phyloP scores from a whole-genome alignment of 2,797 vertebrate species.

The Myoxocephalus aenaeus region DNA sequence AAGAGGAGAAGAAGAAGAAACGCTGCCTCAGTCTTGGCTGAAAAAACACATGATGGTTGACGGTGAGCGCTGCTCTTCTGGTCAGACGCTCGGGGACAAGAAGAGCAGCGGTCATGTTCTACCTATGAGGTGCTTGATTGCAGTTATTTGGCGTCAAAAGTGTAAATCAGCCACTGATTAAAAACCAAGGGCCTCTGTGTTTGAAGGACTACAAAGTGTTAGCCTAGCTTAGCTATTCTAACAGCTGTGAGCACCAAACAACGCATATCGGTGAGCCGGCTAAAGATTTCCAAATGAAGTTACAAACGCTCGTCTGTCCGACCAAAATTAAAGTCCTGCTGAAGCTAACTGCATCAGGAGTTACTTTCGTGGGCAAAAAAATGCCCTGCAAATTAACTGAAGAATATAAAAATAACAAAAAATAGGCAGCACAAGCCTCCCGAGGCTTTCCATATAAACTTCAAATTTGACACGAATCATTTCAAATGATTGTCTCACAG shows the following conservation, averaged over 20 bases:
- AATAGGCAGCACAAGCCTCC: no score
- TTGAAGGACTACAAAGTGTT: no score
- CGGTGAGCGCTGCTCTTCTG: background rate
- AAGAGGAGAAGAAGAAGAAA: conserved; percentile 40
- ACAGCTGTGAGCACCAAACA: background rate
- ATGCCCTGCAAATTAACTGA: background rate
- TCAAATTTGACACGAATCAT: background rate
- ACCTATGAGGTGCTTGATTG: background rate
- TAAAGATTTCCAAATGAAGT: background rate
- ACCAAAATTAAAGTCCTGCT: background rate
- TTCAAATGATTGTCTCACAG: background rate
- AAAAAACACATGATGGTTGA: conserved; percentile 15
- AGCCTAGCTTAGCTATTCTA: background rate
- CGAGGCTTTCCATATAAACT: background rate
- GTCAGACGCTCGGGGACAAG: background rate
- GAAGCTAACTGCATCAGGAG: background rate
- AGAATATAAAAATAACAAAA: no score
- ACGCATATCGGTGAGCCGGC: background rate
- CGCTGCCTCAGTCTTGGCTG: conserved; percentile 36
- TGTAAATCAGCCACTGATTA: background rate
- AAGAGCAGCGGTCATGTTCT: background rate
- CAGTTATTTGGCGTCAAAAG: background rate
- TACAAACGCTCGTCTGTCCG: no score
- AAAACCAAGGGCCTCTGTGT: background rate
- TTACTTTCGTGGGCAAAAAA: background rate